These are phyloP conservation scores for Spheniscus humboldti DNA, from an alignment of 2,797 vertebrate species.

Conservation along the genomic window DNA sequence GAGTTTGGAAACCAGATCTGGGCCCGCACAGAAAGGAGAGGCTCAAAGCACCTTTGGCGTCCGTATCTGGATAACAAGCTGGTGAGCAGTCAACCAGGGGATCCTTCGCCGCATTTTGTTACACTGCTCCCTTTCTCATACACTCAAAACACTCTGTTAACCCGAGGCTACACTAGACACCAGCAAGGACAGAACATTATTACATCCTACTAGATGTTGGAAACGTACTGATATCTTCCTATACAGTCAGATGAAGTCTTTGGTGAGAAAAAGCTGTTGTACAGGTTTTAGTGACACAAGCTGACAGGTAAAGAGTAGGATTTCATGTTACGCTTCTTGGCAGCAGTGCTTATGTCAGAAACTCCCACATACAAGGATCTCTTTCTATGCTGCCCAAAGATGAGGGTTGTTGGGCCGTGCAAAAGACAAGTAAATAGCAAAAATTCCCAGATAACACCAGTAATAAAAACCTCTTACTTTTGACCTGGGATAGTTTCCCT, in stretches of 20 bases:
- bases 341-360: neutral
- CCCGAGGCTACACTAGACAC: neutral
- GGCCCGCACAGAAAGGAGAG: neutral
- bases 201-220: neutral
- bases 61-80: neutral
- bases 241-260: neutral
- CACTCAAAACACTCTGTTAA: neutral
- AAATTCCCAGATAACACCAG: neutral
- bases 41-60: neutral
- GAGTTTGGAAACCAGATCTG: neutral
- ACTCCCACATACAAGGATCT: neutral
- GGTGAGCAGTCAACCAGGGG: neutral
- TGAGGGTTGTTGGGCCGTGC: neutral
- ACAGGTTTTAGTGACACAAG: neutral
- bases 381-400: neutral
- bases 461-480: neutral
- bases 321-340: neutral
- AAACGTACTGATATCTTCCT: neutral
- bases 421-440: neutral
- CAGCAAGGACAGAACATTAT: neutral
- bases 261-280: neutral
- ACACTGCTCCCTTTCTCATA: neutral
- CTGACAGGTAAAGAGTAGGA: neutral
- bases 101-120: rapidly evolving
- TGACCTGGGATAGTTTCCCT: neutral